Conservation (phyloP, 2,888 invertebrate species). For the Spisula solida region DNA sequence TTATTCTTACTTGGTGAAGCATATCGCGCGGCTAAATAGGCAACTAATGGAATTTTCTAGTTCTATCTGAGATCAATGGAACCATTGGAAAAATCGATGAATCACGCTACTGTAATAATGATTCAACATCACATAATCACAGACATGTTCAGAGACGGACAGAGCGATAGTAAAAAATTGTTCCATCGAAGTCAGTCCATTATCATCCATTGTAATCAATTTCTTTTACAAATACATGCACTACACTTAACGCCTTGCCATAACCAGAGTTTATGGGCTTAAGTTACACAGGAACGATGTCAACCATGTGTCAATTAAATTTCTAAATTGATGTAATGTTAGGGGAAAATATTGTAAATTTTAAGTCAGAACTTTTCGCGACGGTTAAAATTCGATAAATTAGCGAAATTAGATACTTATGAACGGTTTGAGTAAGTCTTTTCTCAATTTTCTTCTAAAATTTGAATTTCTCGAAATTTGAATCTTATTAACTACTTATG, state of each 20-base stretch:
- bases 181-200: not conserved
- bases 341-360: not conserved
- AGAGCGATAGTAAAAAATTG: not conserved
- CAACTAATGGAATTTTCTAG: slow-evolving; percentile 64
- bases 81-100: not conserved
- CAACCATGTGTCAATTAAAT: not conserved
- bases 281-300: not conserved
- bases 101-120: slow-evolving; percentile 18
- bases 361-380: too few relatives aligned
- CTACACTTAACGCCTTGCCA: not conserved
- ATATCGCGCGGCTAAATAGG: slow-evolving; percentile 22
- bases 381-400: too few relatives aligned
- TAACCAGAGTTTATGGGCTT: not conserved
- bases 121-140: not conserved
- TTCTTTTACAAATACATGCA: not conserved
- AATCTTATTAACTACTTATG: too few relatives aligned
- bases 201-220: not conserved
- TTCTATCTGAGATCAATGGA: slow-evolving; percentile 31
- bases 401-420: too few relatives aligned
- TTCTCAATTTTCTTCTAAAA: too few relatives aligned
- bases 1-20: slow-evolving; percentile 17
- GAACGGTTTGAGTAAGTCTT: too few relatives aligned
- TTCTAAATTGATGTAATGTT: not conserved
- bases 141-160: not conserved
- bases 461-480: too few relatives aligned